These are phyloP conservation scores for Sesamia nonagrioides DNA, from an alignment of 1,140 invertebrate genomes.

Conservation along the genomic window DNA sequence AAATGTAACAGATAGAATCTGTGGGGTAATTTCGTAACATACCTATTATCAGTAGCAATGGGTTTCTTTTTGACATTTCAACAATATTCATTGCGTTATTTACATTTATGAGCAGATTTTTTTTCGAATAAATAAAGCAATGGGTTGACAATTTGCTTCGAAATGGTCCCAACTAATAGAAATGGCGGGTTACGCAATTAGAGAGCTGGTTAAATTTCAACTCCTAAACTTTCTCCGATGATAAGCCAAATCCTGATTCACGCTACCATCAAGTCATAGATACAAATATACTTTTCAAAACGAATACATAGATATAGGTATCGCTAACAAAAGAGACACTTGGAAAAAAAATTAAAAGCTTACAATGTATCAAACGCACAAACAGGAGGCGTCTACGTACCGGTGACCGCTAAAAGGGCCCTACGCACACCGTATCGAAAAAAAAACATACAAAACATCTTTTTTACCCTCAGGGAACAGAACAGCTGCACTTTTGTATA, in stretches of 20 bases:
- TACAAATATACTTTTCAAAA: conserved; percentile 25
- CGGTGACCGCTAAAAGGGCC: conserved; percentile 82
- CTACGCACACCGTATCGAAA: conserved; percentile 66
- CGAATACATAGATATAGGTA: conserved; percentile 44
- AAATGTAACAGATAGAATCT: no score
- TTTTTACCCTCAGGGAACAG: conserved; percentile 82
- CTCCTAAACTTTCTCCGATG: no score
- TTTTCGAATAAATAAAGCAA: no score
- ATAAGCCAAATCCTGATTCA: neutral
- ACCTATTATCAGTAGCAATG: no score
- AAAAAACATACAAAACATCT: conserved; percentile 80
- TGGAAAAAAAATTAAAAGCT: conserved; percentile 50
- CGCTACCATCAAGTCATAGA: neutral
- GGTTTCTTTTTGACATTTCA: no score
- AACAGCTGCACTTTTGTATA: conserved; percentile 83
- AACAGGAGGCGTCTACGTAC: conserved; percentile 72
- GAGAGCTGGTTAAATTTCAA: no score
- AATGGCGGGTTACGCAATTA: no score
- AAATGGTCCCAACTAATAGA: no score
- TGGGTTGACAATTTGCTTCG: no score
- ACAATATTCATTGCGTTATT: no score
- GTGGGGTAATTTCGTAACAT: no score
- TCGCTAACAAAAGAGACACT: conserved; percentile 36
- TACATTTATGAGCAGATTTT: no score
- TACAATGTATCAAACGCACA: conserved; percentile 72